Evolutionary conservation across 2,888 invertebrate species (phyloP).

Genomic region (Eupithecia dodoneata): DNA sequence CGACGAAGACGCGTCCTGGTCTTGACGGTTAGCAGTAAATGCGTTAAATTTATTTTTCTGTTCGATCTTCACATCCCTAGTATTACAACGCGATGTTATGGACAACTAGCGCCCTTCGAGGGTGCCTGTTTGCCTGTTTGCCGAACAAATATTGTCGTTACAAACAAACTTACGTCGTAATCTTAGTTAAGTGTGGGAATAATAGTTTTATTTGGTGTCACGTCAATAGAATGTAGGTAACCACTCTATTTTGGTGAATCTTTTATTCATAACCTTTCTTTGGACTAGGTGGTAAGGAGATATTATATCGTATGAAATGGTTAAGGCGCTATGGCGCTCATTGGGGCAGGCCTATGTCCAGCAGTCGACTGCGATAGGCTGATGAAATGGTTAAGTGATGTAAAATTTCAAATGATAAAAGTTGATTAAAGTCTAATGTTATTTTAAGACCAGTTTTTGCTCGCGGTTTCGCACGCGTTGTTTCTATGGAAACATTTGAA

Average conservation of each 20-base stretch:
- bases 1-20: too few relatives aligned
- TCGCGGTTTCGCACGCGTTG: too few relatives aligned
- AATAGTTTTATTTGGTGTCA: slow-evolving; percentile 52
- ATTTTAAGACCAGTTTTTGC: too few relatives aligned
- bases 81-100: slow-evolving; percentile 61
- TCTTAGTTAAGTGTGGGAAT: slow-evolving; percentile 66
- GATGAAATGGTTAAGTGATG: too few relatives aligned
- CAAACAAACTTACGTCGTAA: slow-evolving; percentile 72
- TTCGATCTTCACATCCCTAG: slow-evolving; percentile 42
- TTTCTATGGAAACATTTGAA: too few relatives aligned
- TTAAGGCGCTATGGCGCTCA: too few relatives aligned
- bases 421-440: not conserved
- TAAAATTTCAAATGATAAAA: too few relatives aligned
- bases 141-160: slow-evolving; percentile 75
- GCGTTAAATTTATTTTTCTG: not conserved
- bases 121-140: slow-evolving; percentile 69
- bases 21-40: too few relatives aligned
- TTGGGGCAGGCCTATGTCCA: too few relatives aligned
- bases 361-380: too few relatives aligned
- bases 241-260: not conserved
- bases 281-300: not conserved
- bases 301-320: too few relatives aligned
- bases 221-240: slow-evolving; percentile 31
- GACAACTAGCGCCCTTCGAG: slow-evolving; percentile 65
- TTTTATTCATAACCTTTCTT: not conserved